Evolutionary conservation across 53 echinoderm and acorn worm genomes (phyloP).

Genomic region (Mesocentrotus franciscanus): DNA sequence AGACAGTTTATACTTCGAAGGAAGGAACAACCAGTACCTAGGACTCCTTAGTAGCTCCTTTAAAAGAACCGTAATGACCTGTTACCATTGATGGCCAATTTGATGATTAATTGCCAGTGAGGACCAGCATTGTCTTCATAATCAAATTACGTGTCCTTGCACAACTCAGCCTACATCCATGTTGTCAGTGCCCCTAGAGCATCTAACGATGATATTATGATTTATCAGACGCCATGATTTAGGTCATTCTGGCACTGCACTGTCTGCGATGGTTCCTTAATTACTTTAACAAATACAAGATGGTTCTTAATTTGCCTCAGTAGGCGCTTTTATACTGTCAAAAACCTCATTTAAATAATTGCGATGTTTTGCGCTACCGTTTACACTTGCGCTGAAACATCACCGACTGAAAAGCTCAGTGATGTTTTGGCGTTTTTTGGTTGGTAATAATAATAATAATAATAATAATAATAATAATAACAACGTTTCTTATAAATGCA

Average conservation of each 20-base stretch:
- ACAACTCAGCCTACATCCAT: background rate
- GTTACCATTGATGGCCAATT: slow-evolving; percentile 32
- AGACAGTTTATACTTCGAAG: background rate
- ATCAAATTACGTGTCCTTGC: slow-evolving; percentile 33
- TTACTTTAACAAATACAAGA: background rate
- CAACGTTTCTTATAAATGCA: too few relatives aligned
- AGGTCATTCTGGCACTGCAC: background rate
- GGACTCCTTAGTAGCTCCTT: background rate
- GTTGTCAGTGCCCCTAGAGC: background rate
- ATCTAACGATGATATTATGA: background rate
- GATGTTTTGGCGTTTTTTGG: too few relatives aligned
- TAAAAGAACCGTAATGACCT: slow-evolving; percentile 8
- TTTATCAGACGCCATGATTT: background rate
- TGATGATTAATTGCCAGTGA: slow-evolving; percentile 34
- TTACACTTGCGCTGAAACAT: too few relatives aligned
- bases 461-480: too few relatives aligned
- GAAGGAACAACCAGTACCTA: too few relatives aligned
- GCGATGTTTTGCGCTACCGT: too few relatives aligned
- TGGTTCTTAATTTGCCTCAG: background rate
- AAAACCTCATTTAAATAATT: too few relatives aligned
- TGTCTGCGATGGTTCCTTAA: background rate
- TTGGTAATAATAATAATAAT: too few relatives aligned
- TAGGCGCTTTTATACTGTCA: too few relatives aligned
- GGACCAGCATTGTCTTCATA: slow-evolving; percentile 16
- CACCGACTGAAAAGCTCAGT: too few relatives aligned